A percentile compares a stretch with the other conserved stretches of the same genome.
Conservation (phyloP, 2,888 invertebrate genomes). For the Limnephilus rhombicus region DNA sequence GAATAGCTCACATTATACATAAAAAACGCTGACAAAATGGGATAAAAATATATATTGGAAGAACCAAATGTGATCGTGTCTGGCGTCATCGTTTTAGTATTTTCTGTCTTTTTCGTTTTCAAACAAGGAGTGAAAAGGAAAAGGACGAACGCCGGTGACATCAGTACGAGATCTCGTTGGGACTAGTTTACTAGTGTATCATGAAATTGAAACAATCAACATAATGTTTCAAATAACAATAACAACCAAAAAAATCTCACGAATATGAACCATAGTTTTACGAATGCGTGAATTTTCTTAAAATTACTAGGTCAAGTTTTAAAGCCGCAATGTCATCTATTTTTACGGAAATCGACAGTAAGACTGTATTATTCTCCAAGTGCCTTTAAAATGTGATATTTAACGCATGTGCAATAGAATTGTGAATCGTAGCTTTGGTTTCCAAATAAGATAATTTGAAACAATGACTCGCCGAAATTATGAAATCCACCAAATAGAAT, state of each 20-base stretch:
- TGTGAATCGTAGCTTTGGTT: neutral
- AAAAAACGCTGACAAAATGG: too few species aligned
- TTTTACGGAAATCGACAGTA: neutral
- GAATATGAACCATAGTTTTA: neutral
- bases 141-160: too few species aligned
- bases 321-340: neutral
- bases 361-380: neutral
- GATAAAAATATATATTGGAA: too few species aligned
- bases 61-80: too few species aligned
- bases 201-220: too few species aligned
- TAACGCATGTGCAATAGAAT: neutral
- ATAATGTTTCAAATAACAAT: neutral
- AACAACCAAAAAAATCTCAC: neutral
- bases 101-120: too few species aligned
- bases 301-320: neutral
- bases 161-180: too few species aligned
- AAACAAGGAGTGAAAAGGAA: too few species aligned
- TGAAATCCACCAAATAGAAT: neutral
- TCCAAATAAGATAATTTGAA: slow-evolving; percentile 12
- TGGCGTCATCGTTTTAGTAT: too few species aligned
- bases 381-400: neutral
- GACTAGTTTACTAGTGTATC: too few species aligned
- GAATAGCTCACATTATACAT: too few species aligned
- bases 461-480: slow-evolving; percentile 12
- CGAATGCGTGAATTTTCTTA: neutral